These are phyloP conservation scores for Drosophila acutilabella DNA, from an alignment of 2,888 invertebrate species.

Conservation along the genomic window DNA sequence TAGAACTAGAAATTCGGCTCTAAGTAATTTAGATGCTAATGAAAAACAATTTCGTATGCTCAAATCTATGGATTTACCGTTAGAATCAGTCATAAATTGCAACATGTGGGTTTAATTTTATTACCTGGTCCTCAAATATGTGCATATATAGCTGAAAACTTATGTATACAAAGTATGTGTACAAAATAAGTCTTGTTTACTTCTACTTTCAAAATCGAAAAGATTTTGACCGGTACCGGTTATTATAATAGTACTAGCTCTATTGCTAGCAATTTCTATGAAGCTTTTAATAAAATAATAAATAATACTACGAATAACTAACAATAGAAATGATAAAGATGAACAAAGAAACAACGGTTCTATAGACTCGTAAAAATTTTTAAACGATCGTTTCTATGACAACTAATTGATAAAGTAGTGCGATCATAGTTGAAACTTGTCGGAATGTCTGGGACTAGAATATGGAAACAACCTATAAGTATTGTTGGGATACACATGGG, in stretches of 20 bases:
- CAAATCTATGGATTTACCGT: slow-evolving; percentile 25
- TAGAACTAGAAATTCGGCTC: background rate
- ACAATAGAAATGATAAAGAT: too few relatives aligned
- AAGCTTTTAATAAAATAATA: slow-evolving; percentile 3
- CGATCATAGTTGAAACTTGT: too few relatives aligned
- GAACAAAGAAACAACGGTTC: too few relatives aligned
- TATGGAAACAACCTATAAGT: too few relatives aligned
- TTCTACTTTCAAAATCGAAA: slow-evolving; percentile 9
- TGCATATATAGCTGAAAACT: slow-evolving; percentile 9
- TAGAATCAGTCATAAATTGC: slow-evolving; percentile 28
- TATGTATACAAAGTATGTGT: background rate
- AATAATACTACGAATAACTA: background rate
- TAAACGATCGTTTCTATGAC: too few relatives aligned
- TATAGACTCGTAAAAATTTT: too few relatives aligned
- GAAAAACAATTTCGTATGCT: slow-evolving; percentile 2
- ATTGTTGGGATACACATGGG: too few relatives aligned
- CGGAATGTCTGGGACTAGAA: too few relatives aligned
- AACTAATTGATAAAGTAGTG: too few relatives aligned
- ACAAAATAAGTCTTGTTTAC: background rate
- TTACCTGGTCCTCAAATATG: slow-evolving; percentile 1
- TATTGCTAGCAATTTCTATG: background rate
- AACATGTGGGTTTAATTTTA: slow-evolving; percentile 18
- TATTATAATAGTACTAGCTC: background rate
- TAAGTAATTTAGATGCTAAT: slow-evolving; percentile 3
- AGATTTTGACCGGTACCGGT: slow-evolving; percentile 42